phyloP scores from a whole-genome alignment of 2,888 invertebrate species.

The Acanthosepion pharaonis region DNA sequence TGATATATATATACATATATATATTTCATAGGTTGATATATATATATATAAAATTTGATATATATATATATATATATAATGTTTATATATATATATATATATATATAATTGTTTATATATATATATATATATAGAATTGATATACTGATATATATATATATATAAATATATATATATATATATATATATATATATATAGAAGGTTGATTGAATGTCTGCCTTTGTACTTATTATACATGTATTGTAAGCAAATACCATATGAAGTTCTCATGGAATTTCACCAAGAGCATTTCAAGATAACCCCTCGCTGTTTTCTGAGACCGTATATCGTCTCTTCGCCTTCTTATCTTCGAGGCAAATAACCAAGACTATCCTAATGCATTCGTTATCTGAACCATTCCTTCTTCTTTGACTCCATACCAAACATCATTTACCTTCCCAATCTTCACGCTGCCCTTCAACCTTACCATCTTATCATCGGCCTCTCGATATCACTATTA shows the following conservation, averaged over 20 bases:
- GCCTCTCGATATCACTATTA: not conserved
- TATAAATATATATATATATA: no score
- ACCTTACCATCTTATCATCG: not conserved
- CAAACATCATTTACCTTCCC: not conserved
- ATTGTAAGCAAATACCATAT: no score
- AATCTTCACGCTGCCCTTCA: not conserved
- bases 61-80: no score
- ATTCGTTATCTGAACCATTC: not conserved
- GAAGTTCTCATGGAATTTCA: not conserved
- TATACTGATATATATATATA: no score
- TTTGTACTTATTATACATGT: not conserved
- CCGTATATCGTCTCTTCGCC: not conserved
- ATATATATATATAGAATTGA: no score
- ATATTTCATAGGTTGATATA: no score
- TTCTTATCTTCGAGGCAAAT: not conserved
- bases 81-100: no score
- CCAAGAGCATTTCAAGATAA: not conserved
- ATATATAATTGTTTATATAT: no score
- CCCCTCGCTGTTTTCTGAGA: not conserved
- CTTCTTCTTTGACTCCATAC: not conserved
- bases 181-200: no score
- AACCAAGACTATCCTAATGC: not conserved
- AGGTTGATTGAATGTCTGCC: not conserved
- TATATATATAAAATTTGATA: no score
- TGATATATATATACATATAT: no score